Evolutionary conservation across 2,797 vertebrate genomes (phyloP).

Genomic region (Tympanoctomys barrerae): DNA sequence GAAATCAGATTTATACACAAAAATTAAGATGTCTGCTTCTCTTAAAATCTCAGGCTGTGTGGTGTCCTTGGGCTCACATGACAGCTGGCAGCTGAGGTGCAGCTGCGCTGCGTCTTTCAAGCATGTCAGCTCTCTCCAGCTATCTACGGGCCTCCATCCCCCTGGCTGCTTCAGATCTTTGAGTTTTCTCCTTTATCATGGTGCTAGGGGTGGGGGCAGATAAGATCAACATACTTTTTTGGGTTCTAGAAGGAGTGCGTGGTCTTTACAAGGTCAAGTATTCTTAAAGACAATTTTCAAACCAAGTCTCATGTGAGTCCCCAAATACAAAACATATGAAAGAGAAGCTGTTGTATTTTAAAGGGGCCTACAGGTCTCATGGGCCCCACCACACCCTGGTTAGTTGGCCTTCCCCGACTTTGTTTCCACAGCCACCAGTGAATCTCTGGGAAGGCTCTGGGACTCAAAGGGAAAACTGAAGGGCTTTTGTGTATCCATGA

Average conservation of each 20-base stretch:
- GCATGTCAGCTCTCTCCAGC: background rate
- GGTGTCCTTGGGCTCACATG: background rate
- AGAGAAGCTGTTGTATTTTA: background rate
- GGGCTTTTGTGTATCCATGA: background rate
- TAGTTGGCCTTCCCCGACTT: background rate
- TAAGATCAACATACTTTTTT: slow-evolving; percentile 22
- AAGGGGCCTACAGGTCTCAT: rapidly evolving
- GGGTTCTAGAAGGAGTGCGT: background rate
- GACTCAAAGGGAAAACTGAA: background rate
- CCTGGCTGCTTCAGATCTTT: background rate
- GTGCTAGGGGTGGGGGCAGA: background rate
- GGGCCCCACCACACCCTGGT: too few species aligned
- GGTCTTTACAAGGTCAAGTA: background rate
- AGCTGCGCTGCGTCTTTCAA: background rate
- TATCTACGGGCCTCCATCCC: background rate
- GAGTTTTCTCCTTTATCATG: background rate
- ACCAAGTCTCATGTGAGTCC: background rate
- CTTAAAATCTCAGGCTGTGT: slow-evolving; percentile 14
- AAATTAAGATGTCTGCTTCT: background rate
- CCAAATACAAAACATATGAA: background rate
- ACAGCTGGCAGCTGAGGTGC: background rate
- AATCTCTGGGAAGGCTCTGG: background rate
- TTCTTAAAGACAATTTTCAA: slow-evolving; percentile 11
- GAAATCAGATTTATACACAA: background rate
- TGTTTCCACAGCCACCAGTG: background rate